Base-by-base conservation (phyloP, 2,797 vertebrate genomes). In the Anniella stebbinsi region DNA sequence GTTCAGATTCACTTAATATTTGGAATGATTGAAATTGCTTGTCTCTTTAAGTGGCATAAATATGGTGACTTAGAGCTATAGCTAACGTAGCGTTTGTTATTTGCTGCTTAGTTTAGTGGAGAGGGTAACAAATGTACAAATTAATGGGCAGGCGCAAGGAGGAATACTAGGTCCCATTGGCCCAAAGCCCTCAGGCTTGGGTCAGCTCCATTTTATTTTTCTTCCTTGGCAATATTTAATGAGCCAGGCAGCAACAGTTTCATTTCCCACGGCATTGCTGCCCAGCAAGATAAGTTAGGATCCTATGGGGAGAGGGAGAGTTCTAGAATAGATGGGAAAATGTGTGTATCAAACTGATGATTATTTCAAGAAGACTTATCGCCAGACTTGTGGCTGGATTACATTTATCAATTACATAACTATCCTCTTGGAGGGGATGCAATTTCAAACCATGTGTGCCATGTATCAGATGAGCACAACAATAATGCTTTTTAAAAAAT, bases 391-490 rank as follows among this genome's bases (percentile, higher is more conserved):
- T 36, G 33, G 30, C 54, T 48, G 28, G 4, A 51, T 70, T 70
- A 23, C 30, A 84, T 51, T 48, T 8, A 84, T 83, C 30, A 70
- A 30, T 33, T 70, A 70, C 15, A 54, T 4, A 57, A 38, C 54
- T 93, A 92, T 73, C 60, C 18, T 88, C 23, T 84, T 91, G 69
- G 78, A 87, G 67, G 38, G 6, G 66, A 13, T 90, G 81, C 28
- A 88, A n/a, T n/a, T 89, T 92, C 2, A 80, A 69, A 57, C 89
- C 25, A 60, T 25, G 17, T 41, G 15, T 13, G 30, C 12, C 28
- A 36, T 7, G 36, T 77, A 25, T 87, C 41, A 78, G 13, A 80
- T 57, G 7, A 38, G 18, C 12, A 5, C 28, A 13, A 60, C 38
- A 12, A 3, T 38, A 15, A 63, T 28, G 15, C 2, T 2, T 11